Percentiles rank a stretch among this genome's conserved stretches.
Conservation (phyloP, 2,797 vertebrate genomes). For the Falco cherrug region DNA sequence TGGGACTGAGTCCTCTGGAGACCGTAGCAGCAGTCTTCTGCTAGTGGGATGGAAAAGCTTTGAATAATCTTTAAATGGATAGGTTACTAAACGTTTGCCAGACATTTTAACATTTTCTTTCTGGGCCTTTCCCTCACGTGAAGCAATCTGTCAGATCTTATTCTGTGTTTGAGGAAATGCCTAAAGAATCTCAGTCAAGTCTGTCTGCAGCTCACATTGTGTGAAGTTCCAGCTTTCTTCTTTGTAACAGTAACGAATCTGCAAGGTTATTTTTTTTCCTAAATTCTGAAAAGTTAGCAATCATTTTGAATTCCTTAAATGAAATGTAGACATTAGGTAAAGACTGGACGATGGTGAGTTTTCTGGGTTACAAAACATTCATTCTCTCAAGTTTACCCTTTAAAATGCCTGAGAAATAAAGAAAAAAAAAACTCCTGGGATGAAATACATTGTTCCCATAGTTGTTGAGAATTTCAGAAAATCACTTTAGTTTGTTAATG, state of each 20-base stretch:
- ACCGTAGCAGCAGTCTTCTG: constrained; percentile 13
- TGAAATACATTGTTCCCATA: background rate
- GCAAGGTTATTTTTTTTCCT: constrained; percentile 20
- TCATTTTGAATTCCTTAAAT: background rate
- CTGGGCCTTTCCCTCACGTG: constrained; percentile 21
- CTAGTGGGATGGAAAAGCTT: background rate
- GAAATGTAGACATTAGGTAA: background rate
- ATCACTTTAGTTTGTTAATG: background rate
- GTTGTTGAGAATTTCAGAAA: background rate
- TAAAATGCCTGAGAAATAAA: background rate
- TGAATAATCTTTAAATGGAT: constrained; percentile 28
- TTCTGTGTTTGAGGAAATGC: constrained; percentile 57
- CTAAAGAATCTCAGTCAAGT: constrained; percentile 51
- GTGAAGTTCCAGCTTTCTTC: constrained; percentile 37
- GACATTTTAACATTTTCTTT: constrained; percentile 58
- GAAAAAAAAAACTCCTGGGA: background rate
- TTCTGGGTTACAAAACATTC: background rate
- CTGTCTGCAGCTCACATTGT: constrained; percentile 30
- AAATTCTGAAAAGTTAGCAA: constrained; percentile 27
- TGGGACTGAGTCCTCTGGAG: background rate
- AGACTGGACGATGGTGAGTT: background rate
- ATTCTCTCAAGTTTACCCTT: background rate
- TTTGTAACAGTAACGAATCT: constrained; percentile 47
- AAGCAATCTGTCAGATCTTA: constrained; percentile 62
- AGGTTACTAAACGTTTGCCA: constrained; percentile 45